Conservation (phyloP, 1,140 invertebrate genomes). For the Lamellibrachia luymesi region DNA sequence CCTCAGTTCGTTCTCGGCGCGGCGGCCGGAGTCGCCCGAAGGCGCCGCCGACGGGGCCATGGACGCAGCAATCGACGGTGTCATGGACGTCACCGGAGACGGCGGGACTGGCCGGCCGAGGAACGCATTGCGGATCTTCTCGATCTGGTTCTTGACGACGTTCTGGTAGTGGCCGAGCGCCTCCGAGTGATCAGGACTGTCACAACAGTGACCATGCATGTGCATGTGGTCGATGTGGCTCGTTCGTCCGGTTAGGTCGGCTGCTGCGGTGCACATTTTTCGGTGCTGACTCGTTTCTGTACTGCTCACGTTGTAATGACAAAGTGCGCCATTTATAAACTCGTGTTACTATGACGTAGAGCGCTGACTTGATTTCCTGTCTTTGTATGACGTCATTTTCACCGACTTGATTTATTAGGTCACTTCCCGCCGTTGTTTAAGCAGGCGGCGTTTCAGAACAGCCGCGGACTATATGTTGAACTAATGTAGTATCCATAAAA, state of each 20-base stretch:
- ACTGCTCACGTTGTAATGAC: not conserved
- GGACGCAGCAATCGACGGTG: not conserved
- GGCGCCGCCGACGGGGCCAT: not conserved
- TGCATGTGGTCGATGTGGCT: not conserved
- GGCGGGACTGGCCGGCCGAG: not conserved
- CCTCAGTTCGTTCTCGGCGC: not conserved
- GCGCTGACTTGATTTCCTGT: not conserved
- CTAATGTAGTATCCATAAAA: not conserved
- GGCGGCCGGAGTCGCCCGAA: not conserved
- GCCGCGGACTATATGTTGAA: not conserved
- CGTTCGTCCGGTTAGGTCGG: not conserved
- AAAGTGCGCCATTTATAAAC: not conserved
- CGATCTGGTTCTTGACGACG: not conserved
- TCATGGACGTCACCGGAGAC: not conserved
- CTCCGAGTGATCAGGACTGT: not conserved
- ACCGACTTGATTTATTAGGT: not conserved
- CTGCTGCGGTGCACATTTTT: not conserved
- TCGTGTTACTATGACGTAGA: conserved; percentile 4
- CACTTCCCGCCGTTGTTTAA: not conserved
- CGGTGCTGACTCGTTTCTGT: not conserved
- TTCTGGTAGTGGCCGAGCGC: not conserved
- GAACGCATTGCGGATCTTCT: not conserved
- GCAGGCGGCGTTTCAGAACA: not conserved
- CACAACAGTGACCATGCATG: not conserved
- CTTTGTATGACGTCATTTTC: not conserved